These are phyloP conservation scores for Stenichneumon culpator DNA, from an alignment of 2,888 invertebrate species.

Conservation along the genomic window DNA sequence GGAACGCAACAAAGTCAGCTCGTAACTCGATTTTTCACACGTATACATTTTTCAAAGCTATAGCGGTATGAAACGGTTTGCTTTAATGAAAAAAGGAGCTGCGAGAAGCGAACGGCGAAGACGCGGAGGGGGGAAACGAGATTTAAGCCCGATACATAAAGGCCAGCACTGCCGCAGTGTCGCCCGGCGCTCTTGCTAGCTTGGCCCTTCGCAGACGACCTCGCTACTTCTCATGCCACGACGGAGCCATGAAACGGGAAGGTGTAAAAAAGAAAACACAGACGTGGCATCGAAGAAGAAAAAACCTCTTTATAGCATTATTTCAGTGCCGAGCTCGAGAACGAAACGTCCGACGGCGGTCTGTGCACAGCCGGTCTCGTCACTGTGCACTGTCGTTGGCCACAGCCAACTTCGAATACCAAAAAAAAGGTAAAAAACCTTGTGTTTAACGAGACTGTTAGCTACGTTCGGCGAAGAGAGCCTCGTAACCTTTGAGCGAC, in stretches of 20 bases:
- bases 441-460: constrained; percentile 51
- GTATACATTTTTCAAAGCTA: constrained; percentile 41
- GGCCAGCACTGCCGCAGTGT: neutral
- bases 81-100: constrained; percentile 54
- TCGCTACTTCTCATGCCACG: neutral
- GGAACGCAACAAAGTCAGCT: constrained; percentile 31
- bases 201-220: neutral
- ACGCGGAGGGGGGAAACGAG: constrained; percentile 23
- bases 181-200: neutral
- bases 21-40: constrained; percentile 48
- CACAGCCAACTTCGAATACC: constrained; percentile 13
- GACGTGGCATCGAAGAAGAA: constrained; percentile 18
- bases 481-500: constrained; percentile 35
- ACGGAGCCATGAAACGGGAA: constrained; percentile 10
- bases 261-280: constrained; percentile 5
- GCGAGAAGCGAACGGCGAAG: constrained; percentile 12
- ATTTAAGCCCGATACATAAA: constrained; percentile 23
- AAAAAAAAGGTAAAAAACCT: constrained; percentile 12
- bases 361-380: constrained; percentile 47
- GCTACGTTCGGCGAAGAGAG: neutral
- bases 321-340: constrained; percentile 15
- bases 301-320: constrained; percentile 37
- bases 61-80: neutral
- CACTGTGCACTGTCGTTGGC: constrained; percentile 21
- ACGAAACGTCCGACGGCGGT: constrained; percentile 48